Base-by-base conservation (phyloP, 2,797 vertebrate genomes). In the Loris lydekkerianus region DNA sequence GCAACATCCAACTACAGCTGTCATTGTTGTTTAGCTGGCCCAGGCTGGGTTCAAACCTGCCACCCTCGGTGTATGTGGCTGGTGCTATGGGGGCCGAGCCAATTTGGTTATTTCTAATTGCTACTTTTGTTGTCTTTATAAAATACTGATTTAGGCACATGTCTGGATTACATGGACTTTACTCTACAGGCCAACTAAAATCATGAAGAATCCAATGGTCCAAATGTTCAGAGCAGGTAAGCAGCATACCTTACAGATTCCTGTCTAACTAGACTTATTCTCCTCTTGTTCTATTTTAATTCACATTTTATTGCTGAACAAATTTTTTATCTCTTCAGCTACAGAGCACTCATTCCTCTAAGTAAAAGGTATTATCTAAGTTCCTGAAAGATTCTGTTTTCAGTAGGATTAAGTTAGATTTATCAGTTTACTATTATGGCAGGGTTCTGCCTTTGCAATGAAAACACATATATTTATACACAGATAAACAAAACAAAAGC, bases 361-460 rank as follows among this genome's bases (percentile, higher is more conserved):
- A n/a, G 11, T 60, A 76, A 82, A 91, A 69, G 25, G 77, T 53
- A 93, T 61, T 91, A 37, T 63, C 20, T 34, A 89, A 56, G 3
- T 73, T 9, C 73, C 72, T 77, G 73, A 31, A 86, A 76, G 14
- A 73, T 76, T 88, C 46, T n/a, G 23, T 85, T 88, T 92, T 85
- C 9, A 29, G 25, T 61, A 40, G 37, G 13, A 85, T 60, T 94
- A 46, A 75, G 34, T 34, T 69, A 78, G 9, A 5, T 58, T 89
- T 92, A 46, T 89, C 14, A 87, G n/a, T 86, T 90, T 84, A 46
- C 29, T 40, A 2, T 61, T 89, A 61, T 3, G 58, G 10, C 23
- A 86, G 17, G 40, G 6, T 34, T 95, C 18, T 18, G 27, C 4
- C 11, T 95, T 91, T 90, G 29, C 34, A 88, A 18, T 77, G 37